These are phyloP conservation scores for Beaufortia kweichowensis DNA, from an alignment of 2,113 vertebrate genomes.

Conservation along the genomic window DNA sequence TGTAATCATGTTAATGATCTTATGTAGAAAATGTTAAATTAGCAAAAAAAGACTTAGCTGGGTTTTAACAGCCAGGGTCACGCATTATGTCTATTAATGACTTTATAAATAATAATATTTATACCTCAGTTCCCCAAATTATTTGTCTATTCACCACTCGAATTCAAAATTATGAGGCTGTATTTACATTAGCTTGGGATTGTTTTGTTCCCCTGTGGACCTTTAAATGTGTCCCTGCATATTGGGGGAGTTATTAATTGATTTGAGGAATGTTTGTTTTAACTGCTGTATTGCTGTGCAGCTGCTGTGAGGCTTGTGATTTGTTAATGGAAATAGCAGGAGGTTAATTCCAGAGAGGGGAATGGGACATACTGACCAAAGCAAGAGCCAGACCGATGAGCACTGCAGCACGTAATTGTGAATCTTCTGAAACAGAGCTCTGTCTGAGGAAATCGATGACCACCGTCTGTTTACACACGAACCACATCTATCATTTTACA, in stretches of 20 bases:
- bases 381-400: constrained; percentile 28
- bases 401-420: constrained; percentile 34
- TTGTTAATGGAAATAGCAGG: constrained; percentile 29
- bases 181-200: neutral
- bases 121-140: neutral
- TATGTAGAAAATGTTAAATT: too few species aligned
- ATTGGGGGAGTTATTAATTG: neutral
- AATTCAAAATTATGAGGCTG: neutral
- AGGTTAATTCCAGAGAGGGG: constrained; percentile 24
- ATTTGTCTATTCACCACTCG: neutral
- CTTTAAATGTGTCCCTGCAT: too few species aligned
- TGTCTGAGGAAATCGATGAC: neutral
- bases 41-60: too few species aligned
- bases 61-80: too few species aligned
- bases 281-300: constrained; percentile 12
- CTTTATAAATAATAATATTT: too few species aligned
- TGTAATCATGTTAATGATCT: too few species aligned
- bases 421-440: constrained; percentile 27
- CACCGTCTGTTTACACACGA: constrained; percentile 12
- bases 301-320: constrained; percentile 23
- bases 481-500: neutral
- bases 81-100: too few species aligned
- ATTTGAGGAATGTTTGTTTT: neutral
- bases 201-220: neutral
- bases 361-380: constrained; percentile 3